These are phyloP conservation scores for Fregetta grallaria DNA, from an alignment of 2,113 vertebrate genomes.

Conservation along the genomic window DNA sequence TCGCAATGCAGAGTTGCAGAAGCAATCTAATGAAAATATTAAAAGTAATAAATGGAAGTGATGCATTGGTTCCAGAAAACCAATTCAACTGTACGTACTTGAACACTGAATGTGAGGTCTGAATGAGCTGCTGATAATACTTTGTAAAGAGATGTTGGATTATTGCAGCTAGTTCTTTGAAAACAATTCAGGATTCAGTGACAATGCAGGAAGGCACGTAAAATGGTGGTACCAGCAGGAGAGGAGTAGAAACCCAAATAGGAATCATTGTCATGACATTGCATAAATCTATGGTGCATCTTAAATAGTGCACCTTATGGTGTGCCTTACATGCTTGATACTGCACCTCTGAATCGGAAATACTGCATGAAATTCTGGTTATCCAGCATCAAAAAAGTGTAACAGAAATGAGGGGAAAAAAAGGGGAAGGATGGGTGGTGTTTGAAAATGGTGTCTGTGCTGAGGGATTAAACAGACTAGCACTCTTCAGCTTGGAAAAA, in stretches of 20 bases:
- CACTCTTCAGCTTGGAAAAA: not conserved
- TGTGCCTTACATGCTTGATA: not conserved
- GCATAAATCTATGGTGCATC: not conserved
- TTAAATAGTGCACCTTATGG: not conserved
- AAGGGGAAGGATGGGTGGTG: not conserved
- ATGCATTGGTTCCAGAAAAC: not conserved
- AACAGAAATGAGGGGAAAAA: not conserved
- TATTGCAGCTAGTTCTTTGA: not conserved
- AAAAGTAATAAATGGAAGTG: not conserved
- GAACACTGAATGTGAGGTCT: not conserved
- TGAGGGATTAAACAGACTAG: constrained; percentile 18
- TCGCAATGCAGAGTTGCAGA: not conserved
- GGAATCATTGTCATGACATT: not conserved
- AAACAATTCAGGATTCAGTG: not conserved
- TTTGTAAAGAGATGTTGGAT: not conserved
- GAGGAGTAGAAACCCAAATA: not conserved
- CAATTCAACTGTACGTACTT: not conserved
- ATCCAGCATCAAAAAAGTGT: not conserved
- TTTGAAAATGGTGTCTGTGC: constrained; percentile 14
- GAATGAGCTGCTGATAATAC: not conserved
- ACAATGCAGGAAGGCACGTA: not conserved
- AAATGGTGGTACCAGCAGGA: not conserved
- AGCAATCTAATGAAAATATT: not conserved
- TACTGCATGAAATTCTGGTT: not conserved
- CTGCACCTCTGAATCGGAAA: not conserved